These are phyloP conservation scores for Callionymus lyra DNA, from an alignment of 2,113 vertebrate species.

Conservation along the genomic window DNA sequence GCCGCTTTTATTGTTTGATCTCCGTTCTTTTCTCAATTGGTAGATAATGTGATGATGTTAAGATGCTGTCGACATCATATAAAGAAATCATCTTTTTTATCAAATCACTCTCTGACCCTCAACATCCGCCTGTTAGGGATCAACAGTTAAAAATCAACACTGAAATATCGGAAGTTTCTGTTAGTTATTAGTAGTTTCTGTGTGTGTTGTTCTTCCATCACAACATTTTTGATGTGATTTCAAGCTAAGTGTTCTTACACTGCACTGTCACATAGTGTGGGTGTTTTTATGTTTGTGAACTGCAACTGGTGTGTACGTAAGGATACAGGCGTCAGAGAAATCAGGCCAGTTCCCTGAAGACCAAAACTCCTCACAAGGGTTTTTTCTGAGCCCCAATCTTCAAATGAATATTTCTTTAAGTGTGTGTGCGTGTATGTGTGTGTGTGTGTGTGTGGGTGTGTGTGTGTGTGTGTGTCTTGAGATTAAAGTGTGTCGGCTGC, in stretches of 20 bases:
- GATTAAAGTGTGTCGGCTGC: slow-evolving; percentile 21
- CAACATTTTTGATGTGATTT: slow-evolving; percentile 1
- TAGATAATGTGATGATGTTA: too few species aligned
- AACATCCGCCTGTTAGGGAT: too few species aligned
- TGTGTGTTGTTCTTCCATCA: slow-evolving; percentile 2
- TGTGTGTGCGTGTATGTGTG: slow-evolving; percentile 11
- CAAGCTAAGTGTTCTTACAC: not conserved
- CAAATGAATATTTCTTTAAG: slow-evolving; percentile 6
- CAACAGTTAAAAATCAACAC: too few species aligned
- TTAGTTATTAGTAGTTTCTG: slow-evolving; percentile 5
- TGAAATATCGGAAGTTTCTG: not conserved
- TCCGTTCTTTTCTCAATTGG: too few species aligned
- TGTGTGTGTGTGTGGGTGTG: too few species aligned
- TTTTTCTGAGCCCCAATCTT: slow-evolving; percentile 18
- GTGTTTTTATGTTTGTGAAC: too few species aligned
- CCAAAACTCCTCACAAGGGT: slow-evolving; percentile 8
- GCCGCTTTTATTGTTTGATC: too few species aligned
- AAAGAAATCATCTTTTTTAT: too few species aligned
- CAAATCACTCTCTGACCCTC: too few species aligned
- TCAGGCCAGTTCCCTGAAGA: slow-evolving; percentile 55
- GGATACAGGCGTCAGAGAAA: slow-evolving; percentile 29
- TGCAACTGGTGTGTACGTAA: not conserved
- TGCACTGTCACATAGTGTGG: too few species aligned
- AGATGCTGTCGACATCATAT: too few species aligned
- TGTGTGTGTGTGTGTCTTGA: slow-evolving; percentile 3